A percentile compares a stretch with the other conserved stretches of the same genome.
Conservation (phyloP, 2,113 vertebrate species). For the Sciurus niger region DNA sequence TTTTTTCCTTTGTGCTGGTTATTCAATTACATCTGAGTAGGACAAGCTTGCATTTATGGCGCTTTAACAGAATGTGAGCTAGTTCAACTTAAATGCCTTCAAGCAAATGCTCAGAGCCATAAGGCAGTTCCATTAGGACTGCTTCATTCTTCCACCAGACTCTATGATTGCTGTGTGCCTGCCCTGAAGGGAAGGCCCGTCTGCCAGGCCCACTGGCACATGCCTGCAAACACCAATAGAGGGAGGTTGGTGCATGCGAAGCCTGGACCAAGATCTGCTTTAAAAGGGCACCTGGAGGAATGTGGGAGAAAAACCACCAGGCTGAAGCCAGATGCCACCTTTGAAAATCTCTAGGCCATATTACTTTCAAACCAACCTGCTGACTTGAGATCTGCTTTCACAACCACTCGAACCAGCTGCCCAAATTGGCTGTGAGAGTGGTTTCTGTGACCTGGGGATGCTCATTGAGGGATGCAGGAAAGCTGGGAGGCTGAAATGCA, state of each 20-base stretch:
- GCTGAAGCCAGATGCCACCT: constrained; percentile 58
- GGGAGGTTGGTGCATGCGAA: constrained; percentile 36
- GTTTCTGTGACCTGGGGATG: constrained; percentile 57
- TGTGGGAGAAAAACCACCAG: background rate
- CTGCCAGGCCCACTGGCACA: constrained; percentile 56
- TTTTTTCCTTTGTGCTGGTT: constrained; percentile 70
- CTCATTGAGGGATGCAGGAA: background rate
- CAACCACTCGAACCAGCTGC: background rate
- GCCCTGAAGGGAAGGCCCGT: constrained; percentile 69
- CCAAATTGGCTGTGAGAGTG: background rate
- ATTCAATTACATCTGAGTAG: constrained; percentile 71
- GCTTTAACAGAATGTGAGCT: constrained; percentile 70
- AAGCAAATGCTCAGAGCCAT: constrained; percentile 72
- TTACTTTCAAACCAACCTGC: constrained; percentile 36
- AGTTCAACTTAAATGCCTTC: constrained; percentile 69
- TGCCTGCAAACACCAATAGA: constrained; percentile 49
- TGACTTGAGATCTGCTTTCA: background rate
- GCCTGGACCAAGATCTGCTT: constrained; percentile 38
- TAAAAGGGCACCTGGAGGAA: background rate
- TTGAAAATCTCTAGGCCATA: constrained; percentile 54
- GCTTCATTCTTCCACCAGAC: constrained; percentile 72
- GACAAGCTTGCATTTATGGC: constrained; percentile 75
- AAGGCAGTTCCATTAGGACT: constrained; percentile 60
- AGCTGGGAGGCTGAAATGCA: constrained; percentile 83
- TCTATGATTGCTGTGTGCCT: constrained; percentile 60